A percentile compares a stretch with the other conserved stretches of the same genome.
Conservation (phyloP, 2,113 vertebrate species). For the Arothron firmamentum region DNA sequence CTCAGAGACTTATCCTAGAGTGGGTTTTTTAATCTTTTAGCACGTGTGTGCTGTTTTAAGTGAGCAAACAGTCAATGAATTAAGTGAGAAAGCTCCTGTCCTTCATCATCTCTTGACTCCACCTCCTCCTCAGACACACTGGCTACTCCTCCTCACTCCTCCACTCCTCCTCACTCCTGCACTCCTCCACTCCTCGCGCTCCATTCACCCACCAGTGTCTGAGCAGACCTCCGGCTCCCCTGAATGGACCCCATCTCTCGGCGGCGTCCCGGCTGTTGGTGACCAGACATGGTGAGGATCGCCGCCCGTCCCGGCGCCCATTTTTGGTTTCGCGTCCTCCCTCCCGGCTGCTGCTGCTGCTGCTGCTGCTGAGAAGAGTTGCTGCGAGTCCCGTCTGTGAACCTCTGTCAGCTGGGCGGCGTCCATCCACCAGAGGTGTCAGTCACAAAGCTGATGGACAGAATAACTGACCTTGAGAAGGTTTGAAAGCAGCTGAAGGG, state of each 20-base stretch:
- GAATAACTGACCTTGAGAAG: background rate
- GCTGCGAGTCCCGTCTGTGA: conserved; percentile 42
- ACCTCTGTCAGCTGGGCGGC: conserved; percentile 33
- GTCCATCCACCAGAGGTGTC: conserved; percentile 16
- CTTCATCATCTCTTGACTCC: conserved; percentile 67
- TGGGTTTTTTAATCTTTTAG: no score
- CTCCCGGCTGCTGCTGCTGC: background rate
- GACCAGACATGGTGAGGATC: conserved; percentile 8
- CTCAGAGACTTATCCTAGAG: no score
- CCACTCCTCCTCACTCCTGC: conserved; percentile 44
- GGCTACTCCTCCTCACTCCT: conserved; percentile 70
- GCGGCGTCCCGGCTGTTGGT: background rate
- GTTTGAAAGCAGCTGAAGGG: conserved; percentile 8
- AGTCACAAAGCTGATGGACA: conserved; percentile 13
- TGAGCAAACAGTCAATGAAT: conserved; percentile 50
- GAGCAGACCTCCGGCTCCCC: conserved; percentile 36
- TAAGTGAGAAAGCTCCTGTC: conserved; percentile 50
- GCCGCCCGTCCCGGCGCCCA: background rate
- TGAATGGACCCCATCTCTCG: conserved; percentile 50
- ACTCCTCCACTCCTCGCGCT: conserved; percentile 51
- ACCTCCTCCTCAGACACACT: conserved; percentile 43
- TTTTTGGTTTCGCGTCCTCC: background rate
- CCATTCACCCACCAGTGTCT: conserved; percentile 60
- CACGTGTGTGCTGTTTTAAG: conserved; percentile 2
- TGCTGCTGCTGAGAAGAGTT: conserved; percentile 7